Base-by-base conservation (phyloP, 1,140 invertebrate species). In the Whitmania pigra region DNA sequence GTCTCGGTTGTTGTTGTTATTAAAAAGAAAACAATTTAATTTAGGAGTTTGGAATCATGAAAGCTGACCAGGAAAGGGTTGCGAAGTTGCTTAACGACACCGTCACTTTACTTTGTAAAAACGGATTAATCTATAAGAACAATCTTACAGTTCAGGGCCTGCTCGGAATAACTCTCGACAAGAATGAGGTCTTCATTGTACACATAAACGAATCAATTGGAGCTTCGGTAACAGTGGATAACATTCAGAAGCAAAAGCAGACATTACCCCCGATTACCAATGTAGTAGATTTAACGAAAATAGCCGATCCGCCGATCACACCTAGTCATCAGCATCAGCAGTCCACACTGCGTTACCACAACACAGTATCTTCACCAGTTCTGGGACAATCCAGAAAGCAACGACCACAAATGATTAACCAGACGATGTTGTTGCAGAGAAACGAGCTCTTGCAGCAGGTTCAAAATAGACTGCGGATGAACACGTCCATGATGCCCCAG, bases 21-120 rank as follows among this genome's bases (percentile, higher is more conserved):
- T 49, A 13, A 49, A 17, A 49, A 49, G 43, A 49, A 49, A 49
- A 49, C 43, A 49, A 49, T 49, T 49, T 11, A 17, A 49, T 49
- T 49, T 49, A 49, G 43, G 15, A 27, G 2, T 68, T 68, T 29
- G 22, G n/a, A 69, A 67, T 13, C n/a, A 73, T 73, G 73, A 73
- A 72, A 63, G 49, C 70, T 6, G 73, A 74, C 29, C 73, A 74
- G 68, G 70, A 71, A 69, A 54, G 73, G 43, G 71, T 74, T 53
- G 36, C 36, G 27, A 74, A 40, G 18, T 66, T 74, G 53, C 73
- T 74, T 53, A 72, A 63, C 53, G 73, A 72, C 36, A 74, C 73
- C 29, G 71, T 74, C 1, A 74, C 73, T 20, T 27, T 74, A 40
- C 54, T 74, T 43, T 74, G 73, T 54, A 74, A 74, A 54, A 74